Percentiles rank a stretch among this genome's conserved stretches.
Evolutionary conservation across 2,113 vertebrate genomes (phyloP).

Genomic region (Nansenia antarctica): DNA sequence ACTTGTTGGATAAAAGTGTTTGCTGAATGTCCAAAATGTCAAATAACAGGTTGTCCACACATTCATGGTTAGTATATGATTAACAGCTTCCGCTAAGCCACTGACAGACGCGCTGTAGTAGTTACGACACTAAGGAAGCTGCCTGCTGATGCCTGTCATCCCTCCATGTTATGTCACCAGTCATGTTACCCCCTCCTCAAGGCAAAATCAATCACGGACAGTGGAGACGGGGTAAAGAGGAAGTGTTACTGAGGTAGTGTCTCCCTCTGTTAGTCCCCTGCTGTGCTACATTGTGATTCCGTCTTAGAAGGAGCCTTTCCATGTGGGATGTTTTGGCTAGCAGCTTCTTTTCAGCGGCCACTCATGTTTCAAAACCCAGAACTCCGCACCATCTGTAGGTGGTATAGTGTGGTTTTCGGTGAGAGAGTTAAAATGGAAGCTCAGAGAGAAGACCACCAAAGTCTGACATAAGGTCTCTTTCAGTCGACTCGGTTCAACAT

Average conservation of each 20-base stretch:
- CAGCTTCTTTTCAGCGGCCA: constrained; percentile 27
- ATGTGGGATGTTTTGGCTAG: constrained; percentile 53
- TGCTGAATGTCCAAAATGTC: no score
- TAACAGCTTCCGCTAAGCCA: no score
- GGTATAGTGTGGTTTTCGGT: constrained; percentile 42
- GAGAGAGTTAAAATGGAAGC: constrained; percentile 34
- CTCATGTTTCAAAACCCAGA: constrained; percentile 39
- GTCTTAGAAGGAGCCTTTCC: constrained; percentile 24
- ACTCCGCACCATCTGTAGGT: constrained; percentile 27
- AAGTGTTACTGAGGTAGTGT: no score
- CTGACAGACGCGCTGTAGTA: constrained; percentile 13
- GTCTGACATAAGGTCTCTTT: no score
- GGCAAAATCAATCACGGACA: no score
- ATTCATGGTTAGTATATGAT: no score
- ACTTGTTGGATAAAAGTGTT: no score
- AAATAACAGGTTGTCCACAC: no score
- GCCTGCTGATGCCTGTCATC: neutral
- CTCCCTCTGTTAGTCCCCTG: constrained; percentile 14
- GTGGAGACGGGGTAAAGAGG: no score
- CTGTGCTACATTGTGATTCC: constrained; percentile 16
- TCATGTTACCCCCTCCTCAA: constrained; percentile 37
- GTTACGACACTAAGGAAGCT: constrained; percentile 22
- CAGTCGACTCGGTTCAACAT: no score
- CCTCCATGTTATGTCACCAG: constrained; percentile 34
- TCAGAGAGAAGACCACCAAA: constrained; percentile 27